Percentiles rank a stretch among this genome's conserved stretches.
phyloP scores from a whole-genome alignment of 2,888 invertebrate genomes.

The Pandemis heparana region DNA sequence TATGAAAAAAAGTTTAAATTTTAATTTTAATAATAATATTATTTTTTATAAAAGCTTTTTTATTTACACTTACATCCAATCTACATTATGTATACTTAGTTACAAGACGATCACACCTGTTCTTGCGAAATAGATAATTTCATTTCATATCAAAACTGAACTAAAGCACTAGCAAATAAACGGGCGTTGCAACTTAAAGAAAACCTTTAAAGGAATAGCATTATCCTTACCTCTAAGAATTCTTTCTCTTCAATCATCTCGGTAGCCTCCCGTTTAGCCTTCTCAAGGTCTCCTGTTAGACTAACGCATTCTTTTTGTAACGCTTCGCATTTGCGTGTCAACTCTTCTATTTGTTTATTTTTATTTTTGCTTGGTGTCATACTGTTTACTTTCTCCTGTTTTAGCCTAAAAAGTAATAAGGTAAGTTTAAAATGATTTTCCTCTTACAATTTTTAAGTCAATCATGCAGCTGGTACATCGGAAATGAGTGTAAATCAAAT shows the following conservation, averaged over 20 bases:
- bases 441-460: neutral
- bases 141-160: too few species aligned
- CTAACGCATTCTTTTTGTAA: slow-evolving; percentile 62
- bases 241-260: slow-evolving; percentile 61
- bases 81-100: too few species aligned
- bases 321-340: slow-evolving; percentile 60
- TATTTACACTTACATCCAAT: too few species aligned
- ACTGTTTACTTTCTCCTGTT: slow-evolving; percentile 71
- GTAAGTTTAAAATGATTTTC: too few species aligned
- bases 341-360: slow-evolving; percentile 65
- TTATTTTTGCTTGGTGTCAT: slow-evolving; percentile 61
- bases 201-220: neutral
- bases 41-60: too few species aligned
- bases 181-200: neutral
- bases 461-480: too few species aligned
- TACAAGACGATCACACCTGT: too few species aligned
- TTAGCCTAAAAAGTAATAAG: slow-evolving; percentile 52
- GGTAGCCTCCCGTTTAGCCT: slow-evolving; percentile 61
- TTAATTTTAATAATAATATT: too few species aligned
- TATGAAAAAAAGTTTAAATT: too few species aligned
- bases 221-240: slow-evolving; percentile 58
- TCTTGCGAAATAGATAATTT: too few species aligned
- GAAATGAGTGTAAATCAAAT: neutral
- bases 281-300: slow-evolving; percentile 48
- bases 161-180: neutral